These are phyloP conservation scores for Sceloporus tristichus DNA, from an alignment of 2,113 vertebrate species.

Conservation along the genomic window DNA sequence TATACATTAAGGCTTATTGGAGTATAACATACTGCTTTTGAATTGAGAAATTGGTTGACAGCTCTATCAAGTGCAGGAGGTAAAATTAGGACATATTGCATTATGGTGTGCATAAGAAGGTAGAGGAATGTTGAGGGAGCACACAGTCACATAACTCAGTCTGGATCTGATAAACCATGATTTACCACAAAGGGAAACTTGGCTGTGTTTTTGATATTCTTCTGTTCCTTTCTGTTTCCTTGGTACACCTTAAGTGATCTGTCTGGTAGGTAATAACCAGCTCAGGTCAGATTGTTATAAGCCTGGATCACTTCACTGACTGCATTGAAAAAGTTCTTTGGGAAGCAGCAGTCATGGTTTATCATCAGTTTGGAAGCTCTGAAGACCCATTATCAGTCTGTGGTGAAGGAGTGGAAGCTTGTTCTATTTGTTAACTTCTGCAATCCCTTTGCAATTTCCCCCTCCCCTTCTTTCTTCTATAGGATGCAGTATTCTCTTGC, in stretches of 20 bases:
- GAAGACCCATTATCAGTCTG: too few species aligned
- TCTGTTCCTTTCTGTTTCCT: not conserved
- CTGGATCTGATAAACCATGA: not conserved
- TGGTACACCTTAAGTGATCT: not conserved
- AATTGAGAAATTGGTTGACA: not conserved
- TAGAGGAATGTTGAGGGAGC: not conserved
- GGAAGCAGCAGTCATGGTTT: constrained; percentile 2
- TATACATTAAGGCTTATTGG: not conserved
- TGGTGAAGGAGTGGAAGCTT: too few species aligned
- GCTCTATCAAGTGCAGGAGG: not conserved
- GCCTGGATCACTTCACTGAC: not conserved
- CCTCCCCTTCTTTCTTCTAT: too few species aligned
- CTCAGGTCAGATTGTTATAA: not conserved
- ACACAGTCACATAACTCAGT: not conserved
- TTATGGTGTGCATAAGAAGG: not conserved
- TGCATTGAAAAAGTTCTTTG: not conserved
- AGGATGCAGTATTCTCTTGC: too few species aligned
- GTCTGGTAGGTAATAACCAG: not conserved
- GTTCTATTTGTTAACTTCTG: too few species aligned
- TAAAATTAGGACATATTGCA: not conserved
- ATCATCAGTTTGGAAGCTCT: too few species aligned
- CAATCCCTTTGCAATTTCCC: too few species aligned
- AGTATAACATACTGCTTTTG: not conserved
- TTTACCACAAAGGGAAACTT: not conserved
- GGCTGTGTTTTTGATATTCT: too few species aligned